A percentile compares a stretch with the other conserved stretches of the same genome.
These are phyloP conservation scores for Eufriesea mexicana DNA, from an alignment of 1,140 invertebrate genomes.

Conservation along the genomic window DNA sequence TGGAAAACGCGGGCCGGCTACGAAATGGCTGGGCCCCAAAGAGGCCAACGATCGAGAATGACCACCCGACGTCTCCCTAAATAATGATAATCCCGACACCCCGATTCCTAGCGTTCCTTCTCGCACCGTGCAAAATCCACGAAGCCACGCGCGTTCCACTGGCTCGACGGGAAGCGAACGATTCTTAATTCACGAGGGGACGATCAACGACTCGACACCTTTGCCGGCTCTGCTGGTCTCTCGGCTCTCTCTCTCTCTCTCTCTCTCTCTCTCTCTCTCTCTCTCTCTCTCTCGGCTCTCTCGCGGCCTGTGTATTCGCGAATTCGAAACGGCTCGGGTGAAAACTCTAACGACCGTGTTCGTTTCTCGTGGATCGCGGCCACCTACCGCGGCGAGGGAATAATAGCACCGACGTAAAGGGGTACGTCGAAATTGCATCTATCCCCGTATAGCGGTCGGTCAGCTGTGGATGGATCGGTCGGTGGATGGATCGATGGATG, in stretches of 20 bases:
- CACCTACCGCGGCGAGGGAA: not conserved
- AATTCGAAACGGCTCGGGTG: not conserved
- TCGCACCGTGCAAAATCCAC: not conserved
- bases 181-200: not conserved
- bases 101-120: conserved; percentile 35
- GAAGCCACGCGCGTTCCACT: no score
- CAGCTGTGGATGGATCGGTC: conserved; percentile 50
- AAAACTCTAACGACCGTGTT: no score
- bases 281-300: no score
- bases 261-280: no score
- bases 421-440: conserved; percentile 23
- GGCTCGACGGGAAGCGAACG: not conserved
- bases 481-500: conserved; percentile 15
- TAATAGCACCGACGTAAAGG: not conserved
- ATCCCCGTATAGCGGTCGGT: not conserved
- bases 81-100: conserved; percentile 37
- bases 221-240: not conserved
- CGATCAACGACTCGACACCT: not conserved
- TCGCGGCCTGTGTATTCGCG: not conserved
- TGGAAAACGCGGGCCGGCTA: conserved; percentile 46
- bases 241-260: no score
- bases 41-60: conserved; percentile 62
- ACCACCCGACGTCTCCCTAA: conserved; percentile 48
- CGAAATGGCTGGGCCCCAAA: conserved; percentile 44
- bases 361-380: no score